Percentiles rank a stretch among this genome's conserved stretches.
phyloP scores from a whole-genome alignment of 2,888 invertebrate species.

The Liopterus haemorrhoidalis region DNA sequence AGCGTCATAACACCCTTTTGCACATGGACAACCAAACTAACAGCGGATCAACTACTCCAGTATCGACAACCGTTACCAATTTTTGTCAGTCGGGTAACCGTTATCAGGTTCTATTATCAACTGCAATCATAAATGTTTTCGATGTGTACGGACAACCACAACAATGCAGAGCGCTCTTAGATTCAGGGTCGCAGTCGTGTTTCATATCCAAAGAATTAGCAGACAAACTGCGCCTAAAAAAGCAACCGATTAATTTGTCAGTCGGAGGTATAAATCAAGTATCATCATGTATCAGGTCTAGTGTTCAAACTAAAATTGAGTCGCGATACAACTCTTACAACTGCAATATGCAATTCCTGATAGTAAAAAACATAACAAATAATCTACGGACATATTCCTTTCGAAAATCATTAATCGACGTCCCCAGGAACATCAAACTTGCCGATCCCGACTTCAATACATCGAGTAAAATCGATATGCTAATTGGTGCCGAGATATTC shows the following conservation, averaged over 20 bases:
- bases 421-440: neutral
- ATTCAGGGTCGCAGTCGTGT: constrained; percentile 1
- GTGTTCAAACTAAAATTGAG: neutral
- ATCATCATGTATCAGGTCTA: neutral
- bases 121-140: constrained; percentile 4
- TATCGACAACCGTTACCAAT: neutral
- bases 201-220: neutral
- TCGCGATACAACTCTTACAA: constrained; percentile 6
- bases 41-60: neutral
- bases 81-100: neutral
- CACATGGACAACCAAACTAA: neutral
- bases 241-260: neutral
- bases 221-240: neutral
- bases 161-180: constrained; percentile 1
- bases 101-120: neutral
- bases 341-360: neutral
- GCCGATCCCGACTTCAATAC: constrained; percentile 5
- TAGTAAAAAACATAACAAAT: constrained; percentile 3
- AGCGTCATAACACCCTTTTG: constrained; percentile 1
- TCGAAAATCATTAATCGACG: no score
- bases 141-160: neutral
- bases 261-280: neutral
- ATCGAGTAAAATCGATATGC: neutral
- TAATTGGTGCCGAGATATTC: neutral
- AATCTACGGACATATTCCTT: no score